A percentile compares a stretch with the other conserved stretches of the same genome.
Evolutionary conservation across 2,797 vertebrate genomes (phyloP).

Genomic region (Sphenopsis melanotis): DNA sequence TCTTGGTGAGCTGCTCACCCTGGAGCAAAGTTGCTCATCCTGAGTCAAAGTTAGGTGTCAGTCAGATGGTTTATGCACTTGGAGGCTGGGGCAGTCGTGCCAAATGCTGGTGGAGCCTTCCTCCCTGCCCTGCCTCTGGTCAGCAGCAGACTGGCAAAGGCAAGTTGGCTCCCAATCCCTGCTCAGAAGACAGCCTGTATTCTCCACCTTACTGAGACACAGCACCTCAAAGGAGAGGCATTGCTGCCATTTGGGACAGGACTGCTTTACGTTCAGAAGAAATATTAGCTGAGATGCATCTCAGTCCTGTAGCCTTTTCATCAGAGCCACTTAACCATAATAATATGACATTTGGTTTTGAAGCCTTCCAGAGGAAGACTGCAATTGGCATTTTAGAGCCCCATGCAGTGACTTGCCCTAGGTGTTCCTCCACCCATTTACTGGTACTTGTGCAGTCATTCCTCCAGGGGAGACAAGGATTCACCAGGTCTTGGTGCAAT

Average conservation of each 20-base stretch:
- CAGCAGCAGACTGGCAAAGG: neutral
- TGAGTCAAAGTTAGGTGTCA: neutral
- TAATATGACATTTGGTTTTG: neutral
- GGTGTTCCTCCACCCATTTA: neutral
- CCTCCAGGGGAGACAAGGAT: neutral
- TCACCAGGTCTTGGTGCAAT: neutral
- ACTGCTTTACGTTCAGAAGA: neutral
- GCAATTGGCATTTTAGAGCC: neutral
- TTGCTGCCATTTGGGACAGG: neutral
- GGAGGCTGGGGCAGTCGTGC: neutral
- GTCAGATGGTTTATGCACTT: neutral
- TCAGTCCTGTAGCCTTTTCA: neutral
- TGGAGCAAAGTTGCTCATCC: neutral
- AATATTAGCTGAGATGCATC: neutral
- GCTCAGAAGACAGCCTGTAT: neutral
- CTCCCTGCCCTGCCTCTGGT: neutral
- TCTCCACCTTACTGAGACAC: neutral
- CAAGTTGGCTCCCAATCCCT: neutral
- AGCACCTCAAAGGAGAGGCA: neutral
- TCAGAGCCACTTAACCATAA: neutral
- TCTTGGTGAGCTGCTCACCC: neutral
- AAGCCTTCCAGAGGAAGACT: neutral
- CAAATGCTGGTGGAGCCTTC: neutral
- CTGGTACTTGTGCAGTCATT: neutral
- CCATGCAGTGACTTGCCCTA: neutral